Evolutionary conservation across 1,140 invertebrate genomes (phyloP).

Genomic region (Bilobella aurantiaca): DNA sequence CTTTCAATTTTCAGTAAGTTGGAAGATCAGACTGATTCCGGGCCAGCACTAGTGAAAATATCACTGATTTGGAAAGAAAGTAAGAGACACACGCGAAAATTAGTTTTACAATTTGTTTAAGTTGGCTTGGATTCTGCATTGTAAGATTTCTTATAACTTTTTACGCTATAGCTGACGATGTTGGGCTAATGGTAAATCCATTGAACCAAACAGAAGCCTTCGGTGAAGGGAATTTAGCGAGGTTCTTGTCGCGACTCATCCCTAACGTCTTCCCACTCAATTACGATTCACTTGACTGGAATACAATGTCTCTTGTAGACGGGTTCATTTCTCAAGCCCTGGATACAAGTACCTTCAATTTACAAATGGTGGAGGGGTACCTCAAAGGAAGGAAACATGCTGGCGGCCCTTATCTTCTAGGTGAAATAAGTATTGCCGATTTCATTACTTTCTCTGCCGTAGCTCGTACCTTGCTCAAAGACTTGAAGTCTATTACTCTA

Average conservation of each 20-base stretch:
- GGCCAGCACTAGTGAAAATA: not conserved
- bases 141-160: too few species aligned
- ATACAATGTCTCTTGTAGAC: slow-evolving; percentile 11
- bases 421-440: slow-evolving; percentile 18
- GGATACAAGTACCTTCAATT: not conserved
- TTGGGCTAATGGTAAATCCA: slow-evolving; percentile 17
- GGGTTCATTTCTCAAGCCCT: not conserved
- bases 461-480: not conserved
- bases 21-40: too few species aligned
- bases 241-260: slow-evolving; percentile 18
- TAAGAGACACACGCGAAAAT: not conserved
- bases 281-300: slow-evolving; percentile 15
- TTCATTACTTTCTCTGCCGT: slow-evolving; percentile 17
- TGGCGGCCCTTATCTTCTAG: slow-evolving; percentile 11
- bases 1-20: not conserved
- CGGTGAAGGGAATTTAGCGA: slow-evolving; percentile 18
- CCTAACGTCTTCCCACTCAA: slow-evolving; percentile 8
- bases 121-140: too few species aligned
- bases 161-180: slow-evolving; percentile 14
- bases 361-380: slow-evolving; percentile 5
- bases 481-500: not conserved
- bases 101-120: too few species aligned
- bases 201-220: not conserved
- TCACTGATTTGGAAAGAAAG: not conserved
- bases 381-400: not conserved